A percentile compares a stretch with the other conserved stretches of the same genome.
phyloP scores from a whole-genome alignment of 2,888 invertebrate species.

The Eupithecia inturbata region DNA sequence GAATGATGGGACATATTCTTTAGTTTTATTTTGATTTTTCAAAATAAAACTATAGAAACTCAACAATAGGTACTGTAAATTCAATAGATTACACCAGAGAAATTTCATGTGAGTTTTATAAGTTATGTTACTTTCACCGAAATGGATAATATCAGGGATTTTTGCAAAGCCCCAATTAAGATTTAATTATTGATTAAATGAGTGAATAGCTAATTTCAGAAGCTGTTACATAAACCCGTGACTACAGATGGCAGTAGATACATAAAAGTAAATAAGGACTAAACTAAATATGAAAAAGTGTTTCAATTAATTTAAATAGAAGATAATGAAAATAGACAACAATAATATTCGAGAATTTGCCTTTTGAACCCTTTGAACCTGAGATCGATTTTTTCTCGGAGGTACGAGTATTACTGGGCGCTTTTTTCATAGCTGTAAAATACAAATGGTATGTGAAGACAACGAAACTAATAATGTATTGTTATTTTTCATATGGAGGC shows the following conservation, averaged over 20 bases:
- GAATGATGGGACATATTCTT: neutral
- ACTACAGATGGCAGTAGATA: neutral
- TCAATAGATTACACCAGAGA: neutral
- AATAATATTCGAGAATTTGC: constrained; percentile 12
- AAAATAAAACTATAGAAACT: neutral
- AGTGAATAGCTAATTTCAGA: neutral
- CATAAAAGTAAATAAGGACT: neutral
- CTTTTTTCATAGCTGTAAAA: constrained; percentile 44
- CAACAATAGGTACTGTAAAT: neutral
- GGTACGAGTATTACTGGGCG: constrained; percentile 39
- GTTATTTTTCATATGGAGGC: neutral
- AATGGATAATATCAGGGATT: neutral
- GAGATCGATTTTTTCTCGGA: constrained; percentile 36
- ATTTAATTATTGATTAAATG: neutral
- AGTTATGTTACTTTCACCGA: neutral
- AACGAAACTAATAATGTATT: constrained; percentile 5
- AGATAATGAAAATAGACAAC: constrained; percentile 1
- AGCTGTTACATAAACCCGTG: neutral
- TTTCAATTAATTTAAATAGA: neutral
- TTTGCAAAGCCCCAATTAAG: neutral
- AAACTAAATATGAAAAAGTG: neutral
- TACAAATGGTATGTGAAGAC: constrained; percentile 11
- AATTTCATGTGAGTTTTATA: neutral
- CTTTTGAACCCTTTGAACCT: constrained; percentile 39
- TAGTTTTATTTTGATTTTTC: no score